Evolutionary conservation across 2,888 invertebrate genomes (phyloP).

Genomic region (Sphecodes monilicornis): DNA sequence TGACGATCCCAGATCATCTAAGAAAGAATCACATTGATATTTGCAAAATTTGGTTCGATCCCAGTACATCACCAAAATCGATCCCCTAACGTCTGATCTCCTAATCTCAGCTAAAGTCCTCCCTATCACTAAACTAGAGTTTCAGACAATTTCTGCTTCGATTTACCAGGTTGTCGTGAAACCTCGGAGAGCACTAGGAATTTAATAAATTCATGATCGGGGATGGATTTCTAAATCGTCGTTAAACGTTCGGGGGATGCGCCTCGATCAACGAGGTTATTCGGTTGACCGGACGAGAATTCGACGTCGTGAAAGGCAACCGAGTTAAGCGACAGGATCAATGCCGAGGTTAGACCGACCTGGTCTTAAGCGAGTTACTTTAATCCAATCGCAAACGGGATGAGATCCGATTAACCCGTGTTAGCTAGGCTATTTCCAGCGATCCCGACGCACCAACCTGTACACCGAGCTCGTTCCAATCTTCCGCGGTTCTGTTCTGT

Average conservation of each 20-base stretch:
- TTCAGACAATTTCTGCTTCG: neutral
- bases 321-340: slow-evolving; percentile 71
- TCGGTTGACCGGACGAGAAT: slow-evolving; percentile 56
- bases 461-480: slow-evolving; percentile 23
- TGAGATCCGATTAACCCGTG: slow-evolving; percentile 74
- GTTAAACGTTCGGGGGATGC: neutral
- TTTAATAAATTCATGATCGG: neutral
- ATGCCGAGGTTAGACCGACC: slow-evolving; percentile 70
- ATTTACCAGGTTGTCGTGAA: neutral
- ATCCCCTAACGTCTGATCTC: neutral
- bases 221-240: neutral
- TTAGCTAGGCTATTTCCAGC: slow-evolving; percentile 71
- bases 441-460: slow-evolving; percentile 58
- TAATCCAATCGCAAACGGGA: slow-evolving; percentile 74
- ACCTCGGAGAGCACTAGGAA: neutral
- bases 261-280: slow-evolving; percentile 30
- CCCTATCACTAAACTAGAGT: neutral
- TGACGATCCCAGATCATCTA: too few relatives aligned
- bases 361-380: slow-evolving; percentile 73
- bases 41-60: neutral
- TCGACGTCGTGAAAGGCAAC: slow-evolving; percentile 55
- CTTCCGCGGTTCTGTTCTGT: slow-evolving; percentile 17
- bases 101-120: neutral
- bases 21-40: too few relatives aligned
- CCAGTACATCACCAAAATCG: neutral